A percentile compares a stretch with the other conserved stretches of the same genome.
Conservation (phyloP, 2,113 vertebrate species). For the Hystrix cristata region DNA sequence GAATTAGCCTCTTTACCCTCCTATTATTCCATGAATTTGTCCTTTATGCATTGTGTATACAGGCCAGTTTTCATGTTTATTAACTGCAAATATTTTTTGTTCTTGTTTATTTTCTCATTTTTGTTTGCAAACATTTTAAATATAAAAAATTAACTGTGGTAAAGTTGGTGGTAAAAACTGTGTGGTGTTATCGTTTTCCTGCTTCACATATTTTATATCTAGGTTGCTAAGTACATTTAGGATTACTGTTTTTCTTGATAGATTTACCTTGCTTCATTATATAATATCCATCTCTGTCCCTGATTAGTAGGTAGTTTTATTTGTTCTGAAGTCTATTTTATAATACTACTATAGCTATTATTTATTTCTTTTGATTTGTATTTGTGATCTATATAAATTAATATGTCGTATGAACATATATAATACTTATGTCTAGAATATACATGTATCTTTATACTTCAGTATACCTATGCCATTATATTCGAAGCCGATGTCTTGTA, state of each 20-base stretch:
- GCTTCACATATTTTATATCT: not conserved
- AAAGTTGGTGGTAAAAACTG: not conserved
- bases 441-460: not conserved
- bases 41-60: too few species aligned
- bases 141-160: not conserved
- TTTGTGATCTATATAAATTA: not conserved
- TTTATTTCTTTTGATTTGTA: not conserved
- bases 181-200: not conserved
- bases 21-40: too few species aligned
- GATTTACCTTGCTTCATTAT: not conserved
- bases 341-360: not conserved
- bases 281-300: not conserved
- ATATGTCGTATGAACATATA: too few species aligned
- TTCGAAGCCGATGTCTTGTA: not conserved
- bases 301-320: not conserved
- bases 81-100: too few species aligned
- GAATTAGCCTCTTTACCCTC: too few species aligned
- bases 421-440: not conserved
- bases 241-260: not conserved
- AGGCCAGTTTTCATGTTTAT: too few species aligned
- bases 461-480: not conserved
- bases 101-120: too few species aligned
- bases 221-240: not conserved
- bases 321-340: not conserved
- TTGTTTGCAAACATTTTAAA: too few species aligned